Base-by-base conservation (phyloP, 2,888 invertebrate genomes). In the Amphipyra berbera region DNA sequence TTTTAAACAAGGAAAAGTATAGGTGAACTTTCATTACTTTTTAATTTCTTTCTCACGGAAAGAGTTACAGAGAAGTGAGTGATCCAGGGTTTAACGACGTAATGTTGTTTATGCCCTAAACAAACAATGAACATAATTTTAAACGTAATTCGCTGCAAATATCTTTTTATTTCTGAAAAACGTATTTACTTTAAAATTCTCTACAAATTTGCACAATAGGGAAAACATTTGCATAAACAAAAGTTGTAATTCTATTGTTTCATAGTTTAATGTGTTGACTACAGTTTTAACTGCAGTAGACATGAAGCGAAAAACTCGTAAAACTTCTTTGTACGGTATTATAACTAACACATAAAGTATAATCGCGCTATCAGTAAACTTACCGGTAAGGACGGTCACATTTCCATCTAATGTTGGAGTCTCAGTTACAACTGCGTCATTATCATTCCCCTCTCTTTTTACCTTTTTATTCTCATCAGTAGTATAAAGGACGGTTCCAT, bases 331-430 rank as follows among this genome's bases (percentile, higher is more conserved):
- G 0, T 15, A 37, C 6, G 5, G 6, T 9, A 9, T 33, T 33
- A 33, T 33, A 33, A 33, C 33, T 30, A 13, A 40, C 13, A 40
- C 40, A 40, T 40, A 33, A 33, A 33, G 37, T 37, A 37, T 10
- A 10, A 46, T 46, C 4, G 13, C 30, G n/a, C 4, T 38, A 6
- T 27, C 10, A 38, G 9, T 37, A 35, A 49, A 76, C 83, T 81
- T 73, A 90, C 90, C 87, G 7, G 75, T 82, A 45, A 81, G 62
- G 15, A 79, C 71, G 9, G 83, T 83, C 13, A 63, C 78, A 61
- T 87, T 86, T 35, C 54, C 68, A 3, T 82, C 81, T 30, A 72
- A 64, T 2, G 68, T 54, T 38, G 77, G 47, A 40, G 66, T 54
- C 8, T 81, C 78, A 15, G 67, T 60, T 27, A 52, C 53, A 46